Evolutionary conservation across 1,140 invertebrate genomes (phyloP).

Genomic region (Eurosta solidaginis): DNA sequence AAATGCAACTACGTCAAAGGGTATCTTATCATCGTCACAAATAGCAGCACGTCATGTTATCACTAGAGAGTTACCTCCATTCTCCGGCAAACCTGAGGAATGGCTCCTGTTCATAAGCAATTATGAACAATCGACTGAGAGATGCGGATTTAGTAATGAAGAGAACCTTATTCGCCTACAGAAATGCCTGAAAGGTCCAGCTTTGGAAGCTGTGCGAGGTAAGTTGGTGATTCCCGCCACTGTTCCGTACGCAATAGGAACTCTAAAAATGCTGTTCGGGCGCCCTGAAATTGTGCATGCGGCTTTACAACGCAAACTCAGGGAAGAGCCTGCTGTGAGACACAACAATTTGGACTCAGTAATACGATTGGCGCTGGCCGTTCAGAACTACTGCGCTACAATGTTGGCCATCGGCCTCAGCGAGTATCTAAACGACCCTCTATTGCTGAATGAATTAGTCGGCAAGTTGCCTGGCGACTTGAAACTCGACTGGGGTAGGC

Average conservation of each 20-base stretch:
- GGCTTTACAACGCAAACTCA: neutral
- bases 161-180: conserved; percentile 28
- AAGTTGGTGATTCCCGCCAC: neutral
- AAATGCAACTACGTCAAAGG: too few relatives aligned
- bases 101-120: conserved; percentile 28
- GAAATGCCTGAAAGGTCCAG: neutral
- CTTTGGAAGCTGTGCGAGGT: too few relatives aligned
- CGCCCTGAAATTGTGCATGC: conserved; percentile 21
- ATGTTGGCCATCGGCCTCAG: neutral
- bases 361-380: conserved; percentile 5
- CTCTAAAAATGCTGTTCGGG: conserved; percentile 27
- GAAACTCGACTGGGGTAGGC: conserved; percentile 26
- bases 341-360: conserved; percentile 12
- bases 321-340: neutral
- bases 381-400: conserved; percentile 22
- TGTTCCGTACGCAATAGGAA: conserved; percentile 3
- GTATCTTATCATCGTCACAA: too few relatives aligned
- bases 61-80: too few relatives aligned
- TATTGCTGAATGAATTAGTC: conserved; percentile 24
- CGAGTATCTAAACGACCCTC: conserved; percentile 22
- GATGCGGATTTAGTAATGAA: neutral
- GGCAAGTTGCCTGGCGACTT: neutral
- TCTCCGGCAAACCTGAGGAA: conserved; percentile 7
- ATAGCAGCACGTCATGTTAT: too few relatives aligned
- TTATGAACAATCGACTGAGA: neutral